Evolutionary conservation across 2,113 vertebrate species (phyloP), one percentile per base, ranked within the genome.

Genomic region (Erythrocercus mccallii): DNA sequence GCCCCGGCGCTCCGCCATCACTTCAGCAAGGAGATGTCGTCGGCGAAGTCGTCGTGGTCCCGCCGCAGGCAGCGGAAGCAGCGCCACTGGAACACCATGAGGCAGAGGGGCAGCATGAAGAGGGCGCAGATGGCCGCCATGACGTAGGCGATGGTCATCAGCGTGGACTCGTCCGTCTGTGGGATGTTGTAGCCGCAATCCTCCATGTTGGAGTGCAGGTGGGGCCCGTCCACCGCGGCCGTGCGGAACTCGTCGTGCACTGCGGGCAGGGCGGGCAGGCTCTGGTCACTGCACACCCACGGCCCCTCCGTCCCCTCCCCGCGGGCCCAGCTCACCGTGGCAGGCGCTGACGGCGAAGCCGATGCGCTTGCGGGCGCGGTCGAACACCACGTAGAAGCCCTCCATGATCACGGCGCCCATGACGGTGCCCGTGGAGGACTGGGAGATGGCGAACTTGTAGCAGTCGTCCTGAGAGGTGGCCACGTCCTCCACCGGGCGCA

Each of bases 361-460:
- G 6, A 99, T 99, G 72, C 99, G 98, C 77, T 99, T 99, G 81
- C 95, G 98, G 76, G 99, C 98, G 1, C 99, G 98, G 94, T 99
- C 99, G 2, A 99, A 99, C 74, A 99, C 98, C 21, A 99, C 99
- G 0, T 99, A 99, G 97, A 99, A 99, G 24, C 99, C 99, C 95
- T 99, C 99, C 99, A 99, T 99, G 98, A 99, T 99, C 17, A 99
- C 99, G 0, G 99, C 99, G 0, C 99, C 99, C 99, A 99, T 99
- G 62, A 99, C 99, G 0, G 99, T 99, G 24, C 99, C 99, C 0
- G 99, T 99, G 97, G 98, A 99, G 12, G 99, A 99, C 97, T 99
- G 99, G 27, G 99, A 99, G 96, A 99, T 98, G 21, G 99, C 99
- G 0, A 99, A 99, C 96, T 99, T 99, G 95, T 99, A 99, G 97